These are phyloP conservation scores for Camptogramma bilineatum DNA, from an alignment of 2,888 invertebrate species.

Conservation along the genomic window DNA sequence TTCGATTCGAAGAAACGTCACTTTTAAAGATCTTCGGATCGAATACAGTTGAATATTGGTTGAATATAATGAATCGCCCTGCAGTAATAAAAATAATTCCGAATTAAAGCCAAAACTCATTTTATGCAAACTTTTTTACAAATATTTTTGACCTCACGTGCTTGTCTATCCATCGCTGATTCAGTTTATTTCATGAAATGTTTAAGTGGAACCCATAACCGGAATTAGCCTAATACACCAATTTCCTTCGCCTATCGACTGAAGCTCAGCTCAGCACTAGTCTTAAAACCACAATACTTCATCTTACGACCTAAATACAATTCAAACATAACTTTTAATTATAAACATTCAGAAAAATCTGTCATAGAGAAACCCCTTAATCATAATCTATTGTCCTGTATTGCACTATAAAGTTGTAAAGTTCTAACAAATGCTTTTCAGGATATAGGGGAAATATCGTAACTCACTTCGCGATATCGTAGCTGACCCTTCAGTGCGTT, in stretches of 20 bases:
- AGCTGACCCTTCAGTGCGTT: slow-evolving; percentile 1
- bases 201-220: background rate
- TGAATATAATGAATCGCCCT: too few species aligned
- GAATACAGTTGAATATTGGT: too few species aligned
- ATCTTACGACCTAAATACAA: slow-evolving; percentile 23
- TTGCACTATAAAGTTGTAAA: slow-evolving; percentile 22
- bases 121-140: background rate
- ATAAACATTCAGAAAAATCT: slow-evolving; percentile 8
- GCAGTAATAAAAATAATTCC: background rate
- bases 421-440: slow-evolving; percentile 17
- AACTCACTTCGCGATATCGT: slow-evolving; percentile 9
- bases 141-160: background rate
- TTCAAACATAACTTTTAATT: slow-evolving; percentile 20
- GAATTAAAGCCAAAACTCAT: background rate
- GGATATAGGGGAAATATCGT: slow-evolving; percentile 7
- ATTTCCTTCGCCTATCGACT: background rate
- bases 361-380: slow-evolving; percentile 7
- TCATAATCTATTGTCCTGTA: slow-evolving; percentile 25
- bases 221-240: background rate
- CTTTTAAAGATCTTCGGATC: too few species aligned
- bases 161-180: background rate
- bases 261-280: slow-evolving; percentile 1
- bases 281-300: slow-evolving; percentile 18
- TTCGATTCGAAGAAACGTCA: too few species aligned
- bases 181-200: background rate